A percentile compares a stretch with the other conserved stretches of the same genome.
Evolutionary conservation across 2,888 invertebrate genomes (phyloP).

Genomic region (Elysia crispata): DNA sequence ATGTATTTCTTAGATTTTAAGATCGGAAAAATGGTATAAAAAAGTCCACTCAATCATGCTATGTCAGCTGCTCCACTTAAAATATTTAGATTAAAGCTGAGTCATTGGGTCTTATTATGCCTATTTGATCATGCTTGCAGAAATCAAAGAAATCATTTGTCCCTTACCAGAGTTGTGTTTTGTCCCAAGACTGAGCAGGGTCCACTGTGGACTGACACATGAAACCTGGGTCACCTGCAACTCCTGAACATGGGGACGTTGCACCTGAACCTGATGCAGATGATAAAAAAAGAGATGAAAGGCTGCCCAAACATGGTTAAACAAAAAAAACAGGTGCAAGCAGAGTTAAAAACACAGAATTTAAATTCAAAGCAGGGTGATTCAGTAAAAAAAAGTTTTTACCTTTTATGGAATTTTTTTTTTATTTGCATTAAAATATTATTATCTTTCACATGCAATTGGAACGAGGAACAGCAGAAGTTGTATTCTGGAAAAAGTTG

Average conservation of each 20-base stretch:
- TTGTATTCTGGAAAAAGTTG: no score
- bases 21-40: no score
- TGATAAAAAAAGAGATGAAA: background rate
- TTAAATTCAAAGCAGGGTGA: no score
- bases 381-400: no score
- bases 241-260: conserved; percentile 68
- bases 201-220: conserved; percentile 75
- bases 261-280: conserved; percentile 61
- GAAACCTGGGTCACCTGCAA: conserved; percentile 74
- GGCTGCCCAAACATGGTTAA: background rate
- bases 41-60: no score
- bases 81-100: background rate
- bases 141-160: background rate
- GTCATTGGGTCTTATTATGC: background rate
- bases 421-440: no score
- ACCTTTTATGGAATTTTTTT: no score
- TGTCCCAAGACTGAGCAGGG: conserved; percentile 63
- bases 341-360: no score
- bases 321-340: background rate
- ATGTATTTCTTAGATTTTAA: no score
- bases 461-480: background rate
- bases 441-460: background rate
- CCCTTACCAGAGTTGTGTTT: conserved; percentile 44
- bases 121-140: background rate
- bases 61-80: conserved; percentile 2